Evolutionary conservation across 2,888 invertebrate genomes (phyloP).

Genomic region (Meiosimyza platycephala): DNA sequence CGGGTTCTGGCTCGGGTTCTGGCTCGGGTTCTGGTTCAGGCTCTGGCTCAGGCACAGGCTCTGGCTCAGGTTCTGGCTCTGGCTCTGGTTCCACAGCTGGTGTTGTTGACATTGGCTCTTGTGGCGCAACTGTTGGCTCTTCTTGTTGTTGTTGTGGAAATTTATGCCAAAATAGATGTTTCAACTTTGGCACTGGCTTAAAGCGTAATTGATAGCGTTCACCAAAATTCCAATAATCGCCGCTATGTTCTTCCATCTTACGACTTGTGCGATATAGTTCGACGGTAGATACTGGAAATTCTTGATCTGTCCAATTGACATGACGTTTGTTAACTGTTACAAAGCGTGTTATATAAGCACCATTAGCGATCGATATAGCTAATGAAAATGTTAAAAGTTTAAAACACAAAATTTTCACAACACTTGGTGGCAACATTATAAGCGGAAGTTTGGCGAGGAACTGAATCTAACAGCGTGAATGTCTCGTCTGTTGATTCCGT

Average conservation of each 20-base stretch:
- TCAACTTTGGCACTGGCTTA: slow-evolving; percentile 46
- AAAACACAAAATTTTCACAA: slow-evolving; percentile 2
- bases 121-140: slow-evolving; percentile 27
- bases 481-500: neutral
- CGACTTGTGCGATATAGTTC: slow-evolving; percentile 9
- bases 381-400: slow-evolving; percentile 26
- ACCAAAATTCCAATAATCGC: slow-evolving; percentile 40
- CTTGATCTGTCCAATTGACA: slow-evolving; percentile 32
- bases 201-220: slow-evolving; percentile 56
- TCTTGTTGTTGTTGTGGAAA: slow-evolving; percentile 50
- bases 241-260: slow-evolving; percentile 42
- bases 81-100: slow-evolving; percentile 26
- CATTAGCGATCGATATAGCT: slow-evolving; percentile 8
- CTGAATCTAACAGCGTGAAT: slow-evolving; percentile 38
- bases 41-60: slow-evolving; percentile 6
- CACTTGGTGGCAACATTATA: slow-evolving; percentile 56
- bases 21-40: slow-evolving; percentile 17
- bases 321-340: slow-evolving; percentile 48
- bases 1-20: neutral
- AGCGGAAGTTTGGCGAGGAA: slow-evolving; percentile 56
- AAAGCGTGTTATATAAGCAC: slow-evolving; percentile 46
- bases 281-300: slow-evolving; percentile 24
- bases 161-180: slow-evolving; percentile 51
- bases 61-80: slow-evolving; percentile 30
- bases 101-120: slow-evolving; percentile 33